Evolutionary conservation across 2,888 invertebrate genomes (phyloP), one percentile per base, ranked within the genome.

Genomic region (Prosapia bicincta): DNA sequence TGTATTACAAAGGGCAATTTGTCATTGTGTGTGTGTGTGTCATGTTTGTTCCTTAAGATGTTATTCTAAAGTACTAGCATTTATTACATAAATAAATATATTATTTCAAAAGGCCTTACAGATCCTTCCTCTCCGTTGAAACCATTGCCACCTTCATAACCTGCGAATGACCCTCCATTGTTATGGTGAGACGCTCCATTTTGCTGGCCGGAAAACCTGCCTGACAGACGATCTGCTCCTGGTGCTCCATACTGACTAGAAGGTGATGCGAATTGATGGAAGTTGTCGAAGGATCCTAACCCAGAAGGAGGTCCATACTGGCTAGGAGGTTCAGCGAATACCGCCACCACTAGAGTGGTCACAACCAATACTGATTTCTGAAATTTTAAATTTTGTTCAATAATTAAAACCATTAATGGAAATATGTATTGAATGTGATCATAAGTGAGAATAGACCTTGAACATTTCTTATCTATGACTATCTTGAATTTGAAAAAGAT

Each of bases 231-330:
- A 20, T 20, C 71, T 10, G 24, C 25, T 10, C 71, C 71, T 9
- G 71, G 74, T 24, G 77, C 77, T 10, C 75, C 76, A 30, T 69
- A 77, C 67, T 72, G 72, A 25, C 75, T 73, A 20, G 69, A 28
- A 20, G 75, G 72, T 7, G 76, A 68, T 23, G 68, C 38, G 74
- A 67, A 73, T 26, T 73, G 73, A 26, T 73, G 67, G 73, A 13
- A 6, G 13, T 13, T 13, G 2, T 13, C 38, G 7, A n/a, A n/a
- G 3, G 54, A 54, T 20, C 54, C 54, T 20, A 3, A 20, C 6
- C 54, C 54, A 10, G n/a, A 20, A 10, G 54, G 54, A 54, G 54
- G 54, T 54, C 54, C 54, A 9, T 54, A 54, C 13, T 54, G 54
- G 13, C 54, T 54, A 3, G 54, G 54, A 2, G 54, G 54, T 9